phyloP scores from a whole-genome alignment of 2,113 vertebrate species.

The Labeo catla region DNA sequence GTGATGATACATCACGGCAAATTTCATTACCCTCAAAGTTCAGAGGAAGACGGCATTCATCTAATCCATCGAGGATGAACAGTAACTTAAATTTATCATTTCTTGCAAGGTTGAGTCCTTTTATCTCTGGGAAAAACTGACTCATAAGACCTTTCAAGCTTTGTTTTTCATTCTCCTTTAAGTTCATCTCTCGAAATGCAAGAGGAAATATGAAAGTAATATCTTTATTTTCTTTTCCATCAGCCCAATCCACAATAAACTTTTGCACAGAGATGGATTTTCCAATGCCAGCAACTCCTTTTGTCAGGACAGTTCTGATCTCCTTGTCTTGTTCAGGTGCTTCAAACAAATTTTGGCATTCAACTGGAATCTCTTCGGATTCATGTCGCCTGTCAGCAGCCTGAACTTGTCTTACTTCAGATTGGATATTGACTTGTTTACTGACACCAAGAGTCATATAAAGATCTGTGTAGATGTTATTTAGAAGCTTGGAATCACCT shows the following conservation, averaged over 20 bases:
- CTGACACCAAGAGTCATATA: conserved; percentile 22
- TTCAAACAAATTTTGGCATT: conserved; percentile 30
- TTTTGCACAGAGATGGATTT: not conserved
- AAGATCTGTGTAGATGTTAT: conserved; percentile 12
- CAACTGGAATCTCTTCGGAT: not conserved
- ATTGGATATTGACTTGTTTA: not conserved
- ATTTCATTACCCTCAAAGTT: too few relatives aligned
- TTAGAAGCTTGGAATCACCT: not conserved
- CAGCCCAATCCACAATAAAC: not conserved
- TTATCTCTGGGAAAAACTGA: too few relatives aligned
- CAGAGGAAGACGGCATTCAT: too few relatives aligned
- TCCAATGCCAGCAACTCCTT: not conserved
- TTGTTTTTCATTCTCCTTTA: not conserved
- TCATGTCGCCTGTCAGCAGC: not conserved
- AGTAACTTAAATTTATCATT: too few relatives aligned
- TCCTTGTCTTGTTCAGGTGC: not conserved
- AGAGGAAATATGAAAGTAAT: not conserved
- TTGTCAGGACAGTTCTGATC: conserved; percentile 33
- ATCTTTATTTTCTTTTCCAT: not conserved
- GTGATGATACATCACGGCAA: too few relatives aligned
- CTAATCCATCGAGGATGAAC: too few relatives aligned
- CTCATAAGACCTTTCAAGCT: too few relatives aligned
- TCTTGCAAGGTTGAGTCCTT: too few relatives aligned
- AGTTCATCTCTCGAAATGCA: not conserved
- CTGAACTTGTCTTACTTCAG: not conserved